Evolutionary conservation across 2,888 invertebrate species (phyloP).

Genomic region (Ophraella communa): DNA sequence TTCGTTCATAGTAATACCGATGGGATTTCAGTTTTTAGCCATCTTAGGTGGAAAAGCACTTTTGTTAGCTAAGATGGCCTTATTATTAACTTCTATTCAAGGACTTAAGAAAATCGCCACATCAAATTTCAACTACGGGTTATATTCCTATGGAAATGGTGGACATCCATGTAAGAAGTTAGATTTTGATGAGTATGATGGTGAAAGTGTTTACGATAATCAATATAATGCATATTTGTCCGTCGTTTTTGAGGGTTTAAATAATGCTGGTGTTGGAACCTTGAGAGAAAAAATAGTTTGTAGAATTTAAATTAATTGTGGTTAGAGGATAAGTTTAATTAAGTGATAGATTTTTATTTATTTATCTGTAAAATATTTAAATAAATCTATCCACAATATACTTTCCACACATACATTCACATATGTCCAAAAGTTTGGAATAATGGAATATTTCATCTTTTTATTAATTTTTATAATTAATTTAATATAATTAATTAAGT

Average conservation of each 20-base stretch:
- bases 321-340: neutral
- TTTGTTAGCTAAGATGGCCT: slow-evolving; percentile 80
- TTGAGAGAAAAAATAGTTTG: neutral
- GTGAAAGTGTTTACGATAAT: slow-evolving; percentile 9
- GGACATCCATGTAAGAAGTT: slow-evolving; percentile 46
- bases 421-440: too few relatives aligned
- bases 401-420: too few relatives aligned
- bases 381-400: too few relatives aligned
- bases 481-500: too few relatives aligned
- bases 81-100: slow-evolving; percentile 79
- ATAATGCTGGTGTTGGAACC: slow-evolving; percentile 6
- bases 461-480: too few relatives aligned
- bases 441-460: too few relatives aligned
- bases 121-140: slow-evolving; percentile 77
- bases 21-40: slow-evolving; percentile 85
- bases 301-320: neutral
- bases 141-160: slow-evolving; percentile 66
- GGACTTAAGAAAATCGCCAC: slow-evolving; percentile 80
- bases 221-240: slow-evolving; percentile 27
- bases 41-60: slow-evolving; percentile 83
- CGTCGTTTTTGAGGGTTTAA: slow-evolving; percentile 34
- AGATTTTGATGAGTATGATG: slow-evolving; percentile 10
- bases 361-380: too few relatives aligned
- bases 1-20: slow-evolving; percentile 77
- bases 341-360: too few relatives aligned